phyloP scores from a whole-genome alignment of 2,888 invertebrate species.

The Sarcophaga carnaria region DNA sequence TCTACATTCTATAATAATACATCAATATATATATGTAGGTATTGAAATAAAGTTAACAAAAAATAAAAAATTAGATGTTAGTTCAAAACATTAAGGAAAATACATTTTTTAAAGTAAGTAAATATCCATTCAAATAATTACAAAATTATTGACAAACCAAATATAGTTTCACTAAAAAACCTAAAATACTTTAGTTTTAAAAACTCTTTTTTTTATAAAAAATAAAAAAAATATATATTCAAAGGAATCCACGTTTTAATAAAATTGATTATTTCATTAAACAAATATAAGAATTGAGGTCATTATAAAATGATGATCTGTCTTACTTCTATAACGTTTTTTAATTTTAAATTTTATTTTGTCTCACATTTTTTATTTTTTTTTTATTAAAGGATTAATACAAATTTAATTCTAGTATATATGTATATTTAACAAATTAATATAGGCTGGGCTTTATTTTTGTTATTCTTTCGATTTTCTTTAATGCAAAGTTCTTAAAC shows the following conservation, averaged over 20 bases:
- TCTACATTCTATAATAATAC: constrained; percentile 70
- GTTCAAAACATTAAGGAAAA: constrained; percentile 28
- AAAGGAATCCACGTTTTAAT: constrained; percentile 49
- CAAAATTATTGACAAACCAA: constrained; percentile 37
- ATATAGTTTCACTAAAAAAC: constrained; percentile 29
- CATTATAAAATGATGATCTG: constrained; percentile 54
- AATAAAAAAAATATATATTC: constrained; percentile 10
- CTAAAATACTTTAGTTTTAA: constrained; percentile 63
- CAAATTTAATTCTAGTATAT: constrained; percentile 64
- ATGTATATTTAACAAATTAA: constrained; percentile 62
- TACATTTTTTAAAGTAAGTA: constrained; percentile 54
- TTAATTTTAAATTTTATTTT: constrained; percentile 37
- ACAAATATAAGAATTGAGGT: constrained; percentile 52
- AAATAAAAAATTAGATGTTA: constrained; percentile 31
- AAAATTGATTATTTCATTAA: constrained; percentile 43
- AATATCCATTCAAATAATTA: constrained; percentile 57
- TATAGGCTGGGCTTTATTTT: constrained; percentile 51
- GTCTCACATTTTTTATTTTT: constrained; percentile 16
- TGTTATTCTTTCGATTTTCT: constrained; percentile 25
- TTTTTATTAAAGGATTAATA: constrained; percentile 47
- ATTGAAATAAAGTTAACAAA: constrained; percentile 64
- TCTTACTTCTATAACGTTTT: constrained; percentile 46
- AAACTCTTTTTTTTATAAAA: constrained; percentile 42
- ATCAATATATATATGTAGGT: constrained; percentile 60
- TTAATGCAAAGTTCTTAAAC: constrained; percentile 60